phyloP scores from a whole-genome alignment of 2,113 vertebrate species.

The Anarrhichthys ocellatus region DNA sequence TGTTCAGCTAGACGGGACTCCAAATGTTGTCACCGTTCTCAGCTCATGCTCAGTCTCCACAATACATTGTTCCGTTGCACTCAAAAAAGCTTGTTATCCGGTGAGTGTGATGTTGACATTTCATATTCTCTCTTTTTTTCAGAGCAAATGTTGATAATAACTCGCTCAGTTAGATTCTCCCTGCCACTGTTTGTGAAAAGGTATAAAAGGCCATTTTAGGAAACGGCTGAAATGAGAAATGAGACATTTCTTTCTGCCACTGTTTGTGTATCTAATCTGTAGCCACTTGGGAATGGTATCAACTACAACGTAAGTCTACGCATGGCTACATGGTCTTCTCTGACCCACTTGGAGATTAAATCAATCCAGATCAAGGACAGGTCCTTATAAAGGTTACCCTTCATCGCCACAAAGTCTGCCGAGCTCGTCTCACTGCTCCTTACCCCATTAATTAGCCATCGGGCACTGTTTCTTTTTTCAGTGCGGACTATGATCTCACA shows the following conservation, averaged over 20 bases:
- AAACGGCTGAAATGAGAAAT: conserved; percentile 12
- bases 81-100: conserved; percentile 6
- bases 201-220: conserved; percentile 14
- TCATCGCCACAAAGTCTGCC: conserved; percentile 49
- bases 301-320: conserved; percentile 21
- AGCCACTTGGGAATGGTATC: conserved; percentile 6
- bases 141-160: conserved; percentile 14
- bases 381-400: conserved; percentile 48
- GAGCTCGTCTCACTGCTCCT: conserved; percentile 49
- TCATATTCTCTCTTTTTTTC: conserved; percentile 13
- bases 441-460: conserved; percentile 76
- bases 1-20: neutral
- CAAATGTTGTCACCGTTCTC: neutral
- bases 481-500: conserved; percentile 62
- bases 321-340: neutral
- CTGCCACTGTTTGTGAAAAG: neutral
- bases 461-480: conserved; percentile 66
- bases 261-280: conserved; percentile 20
- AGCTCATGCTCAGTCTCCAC: conserved; percentile 7
- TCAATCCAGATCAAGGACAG: conserved; percentile 21
- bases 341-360: conserved; percentile 10
- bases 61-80: conserved; percentile 2
- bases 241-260: neutral
- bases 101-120: conserved; percentile 21
- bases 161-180: neutral